A percentile compares a stretch with the other conserved stretches of the same genome.
Evolutionary conservation across 2,113 vertebrate genomes (phyloP).

Genomic region (Dasyornis broadbenti): DNA sequence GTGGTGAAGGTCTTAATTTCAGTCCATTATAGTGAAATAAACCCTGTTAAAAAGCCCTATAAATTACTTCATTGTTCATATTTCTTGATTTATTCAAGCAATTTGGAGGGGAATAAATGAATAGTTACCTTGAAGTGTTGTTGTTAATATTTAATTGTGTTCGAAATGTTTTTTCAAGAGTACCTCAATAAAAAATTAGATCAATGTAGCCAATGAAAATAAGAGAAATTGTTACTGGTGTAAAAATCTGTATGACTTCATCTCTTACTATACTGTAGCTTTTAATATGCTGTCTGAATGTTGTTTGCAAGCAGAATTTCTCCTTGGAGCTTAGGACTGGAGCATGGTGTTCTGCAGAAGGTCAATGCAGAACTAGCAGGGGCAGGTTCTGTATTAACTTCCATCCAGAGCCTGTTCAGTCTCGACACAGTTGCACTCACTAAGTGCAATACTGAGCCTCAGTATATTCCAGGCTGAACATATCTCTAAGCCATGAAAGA

Average conservation of each 20-base stretch:
- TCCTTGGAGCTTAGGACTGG: not conserved
- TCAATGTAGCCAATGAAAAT: not conserved
- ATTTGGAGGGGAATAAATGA: not conserved
- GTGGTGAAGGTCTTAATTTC: not conserved
- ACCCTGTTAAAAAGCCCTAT: not conserved
- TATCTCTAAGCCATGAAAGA: not conserved
- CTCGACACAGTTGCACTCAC: not conserved
- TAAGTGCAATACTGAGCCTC: not conserved
- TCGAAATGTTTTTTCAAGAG: not conserved
- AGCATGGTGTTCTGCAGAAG: not conserved
- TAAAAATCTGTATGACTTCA: not conserved
- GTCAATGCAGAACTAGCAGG: not conserved
- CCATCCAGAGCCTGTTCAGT: not conserved
- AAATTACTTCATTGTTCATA: not conserved
- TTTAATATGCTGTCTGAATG: not conserved
- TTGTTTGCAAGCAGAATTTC: not conserved
- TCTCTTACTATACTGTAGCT: not conserved
- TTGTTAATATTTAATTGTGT: not conserved
- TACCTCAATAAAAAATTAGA: not conserved
- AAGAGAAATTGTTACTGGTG: not conserved
- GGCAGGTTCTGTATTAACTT: not conserved
- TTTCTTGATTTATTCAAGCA: not conserved
- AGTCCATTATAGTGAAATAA: not conserved
- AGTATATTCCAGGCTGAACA: not conserved
- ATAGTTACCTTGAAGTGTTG: not conserved